These are phyloP conservation scores for Ardeotis arabs DNA, from an alignment of 2,113 vertebrate species.

Conservation along the genomic window DNA sequence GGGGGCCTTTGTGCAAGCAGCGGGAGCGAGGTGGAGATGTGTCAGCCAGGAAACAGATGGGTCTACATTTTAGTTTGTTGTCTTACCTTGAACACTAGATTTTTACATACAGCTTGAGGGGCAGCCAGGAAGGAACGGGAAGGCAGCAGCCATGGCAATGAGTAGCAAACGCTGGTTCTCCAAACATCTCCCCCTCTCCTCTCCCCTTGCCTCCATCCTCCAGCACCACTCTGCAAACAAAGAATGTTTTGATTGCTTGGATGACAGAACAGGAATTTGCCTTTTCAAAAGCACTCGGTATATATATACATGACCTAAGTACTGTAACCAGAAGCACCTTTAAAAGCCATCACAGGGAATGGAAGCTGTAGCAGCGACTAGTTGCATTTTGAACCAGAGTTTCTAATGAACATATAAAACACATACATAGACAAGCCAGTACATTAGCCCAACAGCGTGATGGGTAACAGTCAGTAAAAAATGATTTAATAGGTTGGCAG, in stretches of 20 bases:
- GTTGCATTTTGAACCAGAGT: not conserved
- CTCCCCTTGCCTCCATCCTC: not conserved
- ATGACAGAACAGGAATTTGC: conserved; percentile 58
- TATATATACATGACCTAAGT: not conserved
- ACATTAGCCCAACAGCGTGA: not conserved
- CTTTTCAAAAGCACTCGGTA: not conserved
- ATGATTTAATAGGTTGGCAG: not conserved
- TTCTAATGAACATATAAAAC: not conserved
- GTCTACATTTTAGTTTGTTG: not conserved
- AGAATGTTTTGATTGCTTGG: conserved; percentile 56
- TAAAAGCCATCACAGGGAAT: not conserved
- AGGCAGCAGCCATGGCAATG: rapidly evolving
- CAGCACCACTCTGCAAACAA: not conserved
- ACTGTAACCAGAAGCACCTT: conserved; percentile 13
- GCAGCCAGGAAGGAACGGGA: not conserved
- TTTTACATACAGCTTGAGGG: not conserved
- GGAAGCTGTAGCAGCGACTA: not conserved
- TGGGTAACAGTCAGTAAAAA: conserved; percentile 12
- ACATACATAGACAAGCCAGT: not conserved
- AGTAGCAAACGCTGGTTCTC: not conserved
- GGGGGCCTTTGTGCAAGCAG: not conserved
- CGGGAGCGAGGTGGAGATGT: not conserved
- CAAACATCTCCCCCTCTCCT: not conserved
- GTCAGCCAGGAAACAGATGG: not conserved
- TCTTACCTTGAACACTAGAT: not conserved